These are phyloP conservation scores for Stegodyphus mimosarum DNA, from an alignment of 1,140 invertebrate genomes.

Conservation along the genomic window DNA sequence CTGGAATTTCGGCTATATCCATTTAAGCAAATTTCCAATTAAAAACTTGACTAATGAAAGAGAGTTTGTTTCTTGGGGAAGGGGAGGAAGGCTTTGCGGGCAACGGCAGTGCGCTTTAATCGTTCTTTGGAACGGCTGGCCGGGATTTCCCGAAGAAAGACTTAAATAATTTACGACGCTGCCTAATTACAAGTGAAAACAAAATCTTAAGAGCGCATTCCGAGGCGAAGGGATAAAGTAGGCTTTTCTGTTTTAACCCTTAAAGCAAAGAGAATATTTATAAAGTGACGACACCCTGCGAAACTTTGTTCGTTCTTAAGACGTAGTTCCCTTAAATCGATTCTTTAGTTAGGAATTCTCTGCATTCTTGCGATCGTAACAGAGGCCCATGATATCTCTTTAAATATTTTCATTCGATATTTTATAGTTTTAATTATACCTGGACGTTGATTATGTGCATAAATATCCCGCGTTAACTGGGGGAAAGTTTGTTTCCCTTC, in stretches of 20 bases:
- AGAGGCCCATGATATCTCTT: constrained; percentile 52
- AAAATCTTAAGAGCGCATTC: constrained; percentile 59
- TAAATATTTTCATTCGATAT: constrained; percentile 61
- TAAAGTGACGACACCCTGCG: constrained; percentile 49
- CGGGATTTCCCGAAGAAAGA: constrained; percentile 55
- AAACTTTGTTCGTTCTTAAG: constrained; percentile 36
- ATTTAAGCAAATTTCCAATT: constrained; percentile 60
- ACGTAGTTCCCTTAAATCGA: constrained; percentile 23
- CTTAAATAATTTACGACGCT: constrained; percentile 52
- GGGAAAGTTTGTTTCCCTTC: constrained; percentile 51
- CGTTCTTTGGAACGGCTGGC: constrained; percentile 35
- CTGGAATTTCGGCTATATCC: constrained; percentile 37
- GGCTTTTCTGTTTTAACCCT: constrained; percentile 59
- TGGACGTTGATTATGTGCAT: constrained; percentile 60
- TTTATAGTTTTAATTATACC: constrained; percentile 61
- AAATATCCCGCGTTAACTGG: constrained; percentile 40
- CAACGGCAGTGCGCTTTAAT: constrained; percentile 14
- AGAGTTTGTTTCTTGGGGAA: constrained; percentile 45
- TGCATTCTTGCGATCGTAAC: constrained; percentile 42
- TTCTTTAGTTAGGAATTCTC: constrained; percentile 34
- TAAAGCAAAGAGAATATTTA: constrained; percentile 59
- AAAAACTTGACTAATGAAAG: constrained; percentile 61
- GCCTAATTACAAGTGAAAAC: constrained; percentile 60
- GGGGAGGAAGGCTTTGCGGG: not conserved
- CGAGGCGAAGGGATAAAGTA: constrained; percentile 46